These are phyloP conservation scores for Heliconius hermathena DNA, from an alignment of 1,140 invertebrate genomes.

Conservation along the genomic window DNA sequence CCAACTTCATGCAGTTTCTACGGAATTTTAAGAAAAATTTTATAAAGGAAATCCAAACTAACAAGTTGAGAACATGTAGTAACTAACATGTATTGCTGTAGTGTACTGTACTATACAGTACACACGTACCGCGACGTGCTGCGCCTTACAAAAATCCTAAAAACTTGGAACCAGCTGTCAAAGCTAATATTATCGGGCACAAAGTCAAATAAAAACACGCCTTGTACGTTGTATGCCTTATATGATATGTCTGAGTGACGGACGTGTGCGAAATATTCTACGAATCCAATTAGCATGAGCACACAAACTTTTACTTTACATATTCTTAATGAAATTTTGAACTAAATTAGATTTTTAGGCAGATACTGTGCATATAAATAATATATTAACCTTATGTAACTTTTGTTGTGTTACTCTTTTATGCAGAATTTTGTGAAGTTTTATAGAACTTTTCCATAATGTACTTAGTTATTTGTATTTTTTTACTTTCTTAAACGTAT, in stretches of 20 bases:
- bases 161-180: slow-evolving; percentile 40
- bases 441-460: too few species aligned
- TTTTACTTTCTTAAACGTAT: too few species aligned
- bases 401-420: neutral
- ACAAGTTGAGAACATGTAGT: slow-evolving; percentile 5
- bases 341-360: neutral
- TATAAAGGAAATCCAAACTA: slow-evolving; percentile 11
- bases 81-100: neutral
- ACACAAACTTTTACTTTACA: neutral
- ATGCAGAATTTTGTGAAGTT: too few species aligned
- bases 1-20: slow-evolving; percentile 10
- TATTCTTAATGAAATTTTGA: neutral
- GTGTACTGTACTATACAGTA: slow-evolving; percentile 20
- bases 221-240: neutral
- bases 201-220: slow-evolving; percentile 22
- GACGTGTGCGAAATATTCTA: neutral
- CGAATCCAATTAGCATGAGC: neutral
- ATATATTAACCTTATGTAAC: neutral
- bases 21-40: slow-evolving; percentile 5
- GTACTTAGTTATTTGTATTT: too few species aligned
- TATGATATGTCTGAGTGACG: neutral
- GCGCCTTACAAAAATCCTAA: slow-evolving; percentile 28
- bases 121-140: slow-evolving; percentile 29
- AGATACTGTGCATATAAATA: neutral
- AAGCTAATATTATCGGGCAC: slow-evolving; percentile 35